phyloP scores from a whole-genome alignment of 1,140 invertebrate species.

The Penaeus indicus region DNA sequence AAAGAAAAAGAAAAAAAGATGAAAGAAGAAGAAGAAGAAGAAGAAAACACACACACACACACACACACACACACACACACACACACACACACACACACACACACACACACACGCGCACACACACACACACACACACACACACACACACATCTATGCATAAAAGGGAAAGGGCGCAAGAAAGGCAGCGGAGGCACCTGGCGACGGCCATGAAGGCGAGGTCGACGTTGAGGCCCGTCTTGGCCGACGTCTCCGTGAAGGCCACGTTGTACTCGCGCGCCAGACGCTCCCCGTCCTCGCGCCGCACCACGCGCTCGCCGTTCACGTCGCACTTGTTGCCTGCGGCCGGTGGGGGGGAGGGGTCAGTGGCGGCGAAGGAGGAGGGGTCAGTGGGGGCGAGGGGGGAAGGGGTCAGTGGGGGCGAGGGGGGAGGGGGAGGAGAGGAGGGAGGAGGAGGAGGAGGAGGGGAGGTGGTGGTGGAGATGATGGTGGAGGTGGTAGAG shows the following conservation, averaged over 20 bases:
- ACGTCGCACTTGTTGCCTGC: slow-evolving; percentile 88
- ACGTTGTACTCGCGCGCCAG: slow-evolving; percentile 72
- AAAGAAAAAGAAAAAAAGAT: too few relatives aligned
- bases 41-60: too few relatives aligned
- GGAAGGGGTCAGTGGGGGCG: background rate
- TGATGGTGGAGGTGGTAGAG: too few relatives aligned
- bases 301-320: slow-evolving; percentile 80
- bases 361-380: slow-evolving; percentile 31
- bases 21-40: too few relatives aligned
- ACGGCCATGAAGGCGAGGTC: slow-evolving; percentile 74
- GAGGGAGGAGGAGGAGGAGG: too few relatives aligned
- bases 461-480: too few relatives aligned
- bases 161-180: too few relatives aligned
- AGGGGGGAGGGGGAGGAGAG: background rate
- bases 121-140: too few relatives aligned
- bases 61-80: too few relatives aligned
- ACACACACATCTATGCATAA: too few relatives aligned
- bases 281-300: slow-evolving; percentile 81
- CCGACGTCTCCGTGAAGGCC: slow-evolving; percentile 75
- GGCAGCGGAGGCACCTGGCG: slow-evolving; percentile 69
- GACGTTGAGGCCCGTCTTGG: slow-evolving; percentile 74
- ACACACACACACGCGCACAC: too few relatives aligned
- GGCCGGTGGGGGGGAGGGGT: slow-evolving; percentile 62
- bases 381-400: background rate
- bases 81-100: too few relatives aligned